Evolutionary conservation across 2,888 invertebrate genomes (phyloP).

Genomic region (Magallana nippona): DNA sequence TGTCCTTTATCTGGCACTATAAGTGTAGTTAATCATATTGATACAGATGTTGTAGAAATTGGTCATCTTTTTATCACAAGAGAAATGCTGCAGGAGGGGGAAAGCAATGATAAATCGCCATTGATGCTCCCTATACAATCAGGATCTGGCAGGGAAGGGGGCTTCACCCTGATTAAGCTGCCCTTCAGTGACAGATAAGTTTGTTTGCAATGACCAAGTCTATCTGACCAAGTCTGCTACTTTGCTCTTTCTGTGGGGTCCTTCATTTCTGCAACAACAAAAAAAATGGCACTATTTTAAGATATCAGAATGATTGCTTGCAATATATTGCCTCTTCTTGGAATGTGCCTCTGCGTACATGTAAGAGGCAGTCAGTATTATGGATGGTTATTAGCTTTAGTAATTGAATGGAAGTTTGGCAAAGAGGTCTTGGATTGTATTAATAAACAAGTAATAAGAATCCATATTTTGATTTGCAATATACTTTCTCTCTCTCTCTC

Average conservation of each 20-base stretch:
- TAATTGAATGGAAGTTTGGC: slow-evolving; percentile 8
- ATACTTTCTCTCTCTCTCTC: too few relatives aligned
- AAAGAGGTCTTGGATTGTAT: background rate
- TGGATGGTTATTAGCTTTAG: background rate
- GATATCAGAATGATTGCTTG: background rate
- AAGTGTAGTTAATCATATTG: background rate
- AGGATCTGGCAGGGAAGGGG: slow-evolving; percentile 5
- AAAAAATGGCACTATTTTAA: background rate
- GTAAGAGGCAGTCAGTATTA: background rate
- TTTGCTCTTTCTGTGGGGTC: slow-evolving; percentile 2
- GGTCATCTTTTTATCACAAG: slow-evolving; percentile 23
- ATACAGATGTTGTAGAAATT: slow-evolving; percentile 27
- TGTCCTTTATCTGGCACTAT: background rate
- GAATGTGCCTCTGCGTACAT: background rate
- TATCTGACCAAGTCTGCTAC: background rate
- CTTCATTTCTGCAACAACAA: background rate
- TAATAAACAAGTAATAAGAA: too few relatives aligned
- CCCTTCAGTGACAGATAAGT: slow-evolving; percentile 18
- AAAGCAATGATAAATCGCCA: background rate
- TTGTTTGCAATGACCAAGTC: slow-evolving; percentile 15
- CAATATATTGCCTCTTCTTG: background rate
- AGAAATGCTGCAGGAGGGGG: background rate
- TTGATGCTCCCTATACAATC: slow-evolving; percentile 17
- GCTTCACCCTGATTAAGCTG: slow-evolving; percentile 14
- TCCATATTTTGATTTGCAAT: too few relatives aligned